phyloP scores from a whole-genome alignment of 2,113 vertebrate genomes.

The Setophaga petechia region DNA sequence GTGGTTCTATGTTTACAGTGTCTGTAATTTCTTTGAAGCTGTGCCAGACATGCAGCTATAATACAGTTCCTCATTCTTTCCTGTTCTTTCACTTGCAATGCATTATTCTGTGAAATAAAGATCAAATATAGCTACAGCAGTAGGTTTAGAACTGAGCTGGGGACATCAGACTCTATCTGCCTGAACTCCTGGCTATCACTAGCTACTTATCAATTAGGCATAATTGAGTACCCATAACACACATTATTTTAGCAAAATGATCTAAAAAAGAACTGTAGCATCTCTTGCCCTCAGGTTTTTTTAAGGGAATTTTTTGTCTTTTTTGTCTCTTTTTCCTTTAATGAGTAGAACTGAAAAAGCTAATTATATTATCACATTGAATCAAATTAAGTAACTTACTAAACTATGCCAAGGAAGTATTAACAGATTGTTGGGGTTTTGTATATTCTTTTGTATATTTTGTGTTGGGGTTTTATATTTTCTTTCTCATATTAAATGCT shows the following conservation, averaged over 20 bases:
- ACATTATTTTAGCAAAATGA: neutral
- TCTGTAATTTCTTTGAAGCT: constrained; percentile 10
- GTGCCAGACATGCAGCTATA: neutral
- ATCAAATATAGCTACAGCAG: neutral
- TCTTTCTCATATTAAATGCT: neutral
- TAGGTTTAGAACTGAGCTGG: neutral
- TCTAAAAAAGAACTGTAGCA: neutral
- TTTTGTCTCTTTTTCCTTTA: neutral
- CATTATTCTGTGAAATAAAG: neutral
- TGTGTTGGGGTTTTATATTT: too few relatives aligned
- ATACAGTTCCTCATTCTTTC: neutral
- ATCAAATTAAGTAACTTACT: neutral
- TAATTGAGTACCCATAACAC: neutral
- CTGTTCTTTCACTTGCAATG: neutral
- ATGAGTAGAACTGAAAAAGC: neutral
- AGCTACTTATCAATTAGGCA: neutral
- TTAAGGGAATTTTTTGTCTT: neutral
- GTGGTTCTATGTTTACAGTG: constrained; percentile 11
- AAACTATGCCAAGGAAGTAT: neutral
- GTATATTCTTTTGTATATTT: neutral
- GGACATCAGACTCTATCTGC: neutral
- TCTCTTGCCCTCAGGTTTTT: neutral
- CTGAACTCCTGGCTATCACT: neutral
- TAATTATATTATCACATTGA: neutral
- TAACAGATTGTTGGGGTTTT: neutral